phyloP scores from a whole-genome alignment of 1,140 invertebrate genomes.

The Helicorthomorpha holstii region DNA sequence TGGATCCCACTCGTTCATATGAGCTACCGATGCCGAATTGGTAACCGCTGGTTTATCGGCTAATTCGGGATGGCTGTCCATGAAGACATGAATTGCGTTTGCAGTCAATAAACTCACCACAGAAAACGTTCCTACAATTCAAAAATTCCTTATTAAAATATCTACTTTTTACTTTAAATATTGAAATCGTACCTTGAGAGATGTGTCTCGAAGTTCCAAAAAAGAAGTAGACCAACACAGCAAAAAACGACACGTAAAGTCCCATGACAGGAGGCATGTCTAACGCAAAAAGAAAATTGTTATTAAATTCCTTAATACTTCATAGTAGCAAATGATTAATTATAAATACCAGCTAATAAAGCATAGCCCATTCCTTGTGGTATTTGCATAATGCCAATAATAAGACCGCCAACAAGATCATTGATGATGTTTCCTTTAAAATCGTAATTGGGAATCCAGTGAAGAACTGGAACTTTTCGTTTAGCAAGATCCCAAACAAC shows the following conservation, averaged over 20 bases:
- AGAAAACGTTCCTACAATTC: conserved; percentile 52
- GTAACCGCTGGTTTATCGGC: not conserved
- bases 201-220: conserved; percentile 82
- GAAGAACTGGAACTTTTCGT: conserved; percentile 17
- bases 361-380: conserved; percentile 91
- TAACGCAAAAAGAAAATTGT: too few relatives aligned
- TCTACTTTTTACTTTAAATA: too few relatives aligned
- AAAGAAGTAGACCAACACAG: conserved; percentile 70
- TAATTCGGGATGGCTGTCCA: too few relatives aligned
- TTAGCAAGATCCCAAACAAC: not conserved
- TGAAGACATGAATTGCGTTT: conserved; percentile 38
- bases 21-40: not conserved
- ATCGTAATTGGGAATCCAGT: conserved; percentile 22
- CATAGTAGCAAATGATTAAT: too few relatives aligned
- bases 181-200: conserved; percentile 55
- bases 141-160: too few relatives aligned
- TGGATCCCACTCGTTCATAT: not conserved
- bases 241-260: conserved; percentile 89
- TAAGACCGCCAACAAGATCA: conserved; percentile 42
- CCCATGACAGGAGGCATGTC: conserved; percentile 73
- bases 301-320: too few relatives aligned
- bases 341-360: conserved; percentile 62
- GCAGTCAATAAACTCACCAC: conserved; percentile 73
- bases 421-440: conserved; percentile 13
- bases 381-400: conserved; percentile 84